Conservation (phyloP, 2,797 vertebrate genomes). For the Pseudochaenichthys georgianus region DNA sequence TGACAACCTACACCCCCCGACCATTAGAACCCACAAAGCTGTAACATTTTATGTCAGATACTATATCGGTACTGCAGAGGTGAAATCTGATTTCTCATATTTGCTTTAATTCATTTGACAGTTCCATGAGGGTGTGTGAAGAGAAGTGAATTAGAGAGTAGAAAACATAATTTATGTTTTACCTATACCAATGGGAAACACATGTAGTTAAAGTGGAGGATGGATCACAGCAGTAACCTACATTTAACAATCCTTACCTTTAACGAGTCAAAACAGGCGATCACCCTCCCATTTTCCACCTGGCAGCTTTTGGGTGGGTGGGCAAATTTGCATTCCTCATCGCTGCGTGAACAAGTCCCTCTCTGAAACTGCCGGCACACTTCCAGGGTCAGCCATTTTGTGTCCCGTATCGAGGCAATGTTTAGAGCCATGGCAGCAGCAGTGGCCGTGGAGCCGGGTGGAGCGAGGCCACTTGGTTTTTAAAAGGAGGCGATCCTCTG, state of each 20-base stretch:
- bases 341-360: constrained; percentile 95
- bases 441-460: constrained; percentile 45
- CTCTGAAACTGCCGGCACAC: constrained; percentile 98
- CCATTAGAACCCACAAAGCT: constrained; percentile 37
- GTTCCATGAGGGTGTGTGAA: neutral
- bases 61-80: constrained; percentile 16
- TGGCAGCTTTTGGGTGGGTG: constrained; percentile 98
- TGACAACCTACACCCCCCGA: constrained; percentile 59
- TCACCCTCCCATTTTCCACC: constrained; percentile 97
- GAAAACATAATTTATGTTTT: too few species aligned
- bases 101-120: constrained; percentile 7
- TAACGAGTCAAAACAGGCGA: constrained; percentile 97
- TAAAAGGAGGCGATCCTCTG: constrained; percentile 52
- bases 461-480: constrained; percentile 56
- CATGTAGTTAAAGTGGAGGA: neutral
- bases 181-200: neutral
- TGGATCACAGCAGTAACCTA: neutral
- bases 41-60: constrained; percentile 34
- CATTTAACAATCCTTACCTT: constrained; percentile 87
- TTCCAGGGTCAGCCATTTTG: constrained; percentile 98
- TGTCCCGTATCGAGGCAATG: constrained; percentile 95
- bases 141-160: neutral
- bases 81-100: constrained; percentile 8
- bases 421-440: constrained; percentile 92
- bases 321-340: constrained; percentile 99